A percentile compares a stretch with the other conserved stretches of the same genome.
Evolutionary conservation across 1,140 invertebrate genomes (phyloP).

Genomic region (Glossosoma conforme): DNA sequence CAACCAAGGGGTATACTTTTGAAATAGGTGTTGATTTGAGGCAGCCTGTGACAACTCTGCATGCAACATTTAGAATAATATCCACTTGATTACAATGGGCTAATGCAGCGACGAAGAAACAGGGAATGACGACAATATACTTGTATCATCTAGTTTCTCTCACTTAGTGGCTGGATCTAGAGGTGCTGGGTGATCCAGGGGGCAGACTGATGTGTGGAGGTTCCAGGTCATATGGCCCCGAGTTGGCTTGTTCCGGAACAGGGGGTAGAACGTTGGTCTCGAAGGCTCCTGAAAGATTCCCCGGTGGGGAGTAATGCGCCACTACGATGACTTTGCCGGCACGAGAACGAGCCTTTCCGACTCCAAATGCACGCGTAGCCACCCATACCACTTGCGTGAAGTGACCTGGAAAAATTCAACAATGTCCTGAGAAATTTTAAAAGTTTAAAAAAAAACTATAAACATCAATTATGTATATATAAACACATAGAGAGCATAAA

Average conservation of each 20-base stretch:
- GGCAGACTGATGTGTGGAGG: slow-evolving; percentile 8
- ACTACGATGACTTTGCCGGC: slow-evolving; percentile 75
- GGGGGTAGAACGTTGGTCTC: slow-evolving; percentile 72
- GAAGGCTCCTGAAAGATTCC: slow-evolving; percentile 73
- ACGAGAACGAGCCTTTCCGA: slow-evolving; percentile 72
- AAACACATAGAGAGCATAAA: too few relatives aligned
- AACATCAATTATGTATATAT: too few relatives aligned
- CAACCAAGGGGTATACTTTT: too few relatives aligned
- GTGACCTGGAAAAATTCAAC: slow-evolving; percentile 68
- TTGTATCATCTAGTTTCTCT: neutral
- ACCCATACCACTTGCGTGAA: slow-evolving; percentile 91
- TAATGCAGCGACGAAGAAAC: neutral
- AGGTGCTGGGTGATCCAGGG: slow-evolving; percentile 8
- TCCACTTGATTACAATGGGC: too few relatives aligned
- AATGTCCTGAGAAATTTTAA: too few relatives aligned
- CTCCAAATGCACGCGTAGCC: slow-evolving; percentile 69
- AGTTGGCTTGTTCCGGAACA: slow-evolving; percentile 51
- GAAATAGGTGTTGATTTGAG: too few relatives aligned
- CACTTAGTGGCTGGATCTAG: slow-evolving; percentile 3
- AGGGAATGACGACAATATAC: too few relatives aligned
- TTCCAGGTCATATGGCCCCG: slow-evolving; percentile 34
- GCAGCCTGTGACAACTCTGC: too few relatives aligned
- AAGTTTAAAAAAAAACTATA: too few relatives aligned
- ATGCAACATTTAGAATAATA: too few relatives aligned
- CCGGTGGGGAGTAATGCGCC: slow-evolving; percentile 73